Conservation (phyloP, 2,888 invertebrate species). For the Cyclophora albipunctata region DNA sequence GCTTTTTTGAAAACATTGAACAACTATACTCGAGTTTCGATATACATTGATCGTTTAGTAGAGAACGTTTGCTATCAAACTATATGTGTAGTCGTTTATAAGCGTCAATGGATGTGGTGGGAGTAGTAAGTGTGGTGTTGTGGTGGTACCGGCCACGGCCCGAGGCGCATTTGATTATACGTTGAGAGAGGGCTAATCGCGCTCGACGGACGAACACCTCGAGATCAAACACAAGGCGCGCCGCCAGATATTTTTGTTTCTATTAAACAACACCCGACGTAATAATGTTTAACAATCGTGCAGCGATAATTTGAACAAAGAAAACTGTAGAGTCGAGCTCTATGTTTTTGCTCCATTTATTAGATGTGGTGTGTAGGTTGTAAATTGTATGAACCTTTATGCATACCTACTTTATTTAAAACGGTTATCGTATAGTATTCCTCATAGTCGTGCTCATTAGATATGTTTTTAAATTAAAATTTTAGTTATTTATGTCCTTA, state of each 20-base stretch:
- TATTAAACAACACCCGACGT: conserved; percentile 76
- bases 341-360: not conserved
- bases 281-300: conserved; percentile 77
- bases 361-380: not conserved
- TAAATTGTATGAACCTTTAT: not conserved
- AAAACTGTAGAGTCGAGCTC: conserved; percentile 30
- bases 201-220: conserved; percentile 75
- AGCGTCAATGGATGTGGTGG: conserved; percentile 30
- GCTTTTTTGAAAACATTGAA: conserved; percentile 38
- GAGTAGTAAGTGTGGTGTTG: conserved; percentile 15
- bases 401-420: not conserved
- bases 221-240: conserved; percentile 76
- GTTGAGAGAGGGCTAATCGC: conserved; percentile 75
- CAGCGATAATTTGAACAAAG: conserved; percentile 69
- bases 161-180: conserved; percentile 74
- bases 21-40: conserved; percentile 2
- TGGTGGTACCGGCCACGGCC: conserved; percentile 43
- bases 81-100: conserved; percentile 2
- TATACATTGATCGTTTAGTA: conserved; percentile 21
- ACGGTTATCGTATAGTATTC: no score
- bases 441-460: no score
- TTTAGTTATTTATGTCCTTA: no score
- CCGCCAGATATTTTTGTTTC: conserved; percentile 77
- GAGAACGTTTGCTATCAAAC: no score
- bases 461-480: no score